phyloP scores from a whole-genome alignment of 2,888 invertebrate genomes.

The Metellina segmentata region DNA sequence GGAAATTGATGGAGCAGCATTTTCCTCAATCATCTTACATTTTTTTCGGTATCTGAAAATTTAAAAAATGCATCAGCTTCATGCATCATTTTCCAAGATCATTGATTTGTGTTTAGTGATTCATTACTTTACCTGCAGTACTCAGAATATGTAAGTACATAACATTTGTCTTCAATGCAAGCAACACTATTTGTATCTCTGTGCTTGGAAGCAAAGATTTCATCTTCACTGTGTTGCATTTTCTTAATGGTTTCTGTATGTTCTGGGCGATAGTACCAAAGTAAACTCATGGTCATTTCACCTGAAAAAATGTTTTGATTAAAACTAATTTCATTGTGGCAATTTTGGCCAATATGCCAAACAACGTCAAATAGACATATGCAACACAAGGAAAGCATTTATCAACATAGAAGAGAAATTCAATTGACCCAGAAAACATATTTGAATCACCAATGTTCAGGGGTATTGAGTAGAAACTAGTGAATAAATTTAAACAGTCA shows the following conservation, averaged over 20 bases:
- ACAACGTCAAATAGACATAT: neutral
- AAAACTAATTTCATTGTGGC: neutral
- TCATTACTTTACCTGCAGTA: slow-evolving; percentile 90
- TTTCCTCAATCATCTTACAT: slow-evolving; percentile 89
- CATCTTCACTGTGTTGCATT: slow-evolving; percentile 90
- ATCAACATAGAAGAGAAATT: no score
- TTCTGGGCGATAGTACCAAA: slow-evolving; percentile 99
- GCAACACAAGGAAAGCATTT: no score
- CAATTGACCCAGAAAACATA: no score
- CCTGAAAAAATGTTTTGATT: slow-evolving; percentile 84
- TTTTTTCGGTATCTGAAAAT: slow-evolving; percentile 86
- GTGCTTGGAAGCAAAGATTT: slow-evolving; percentile 97
- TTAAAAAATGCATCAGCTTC: neutral
- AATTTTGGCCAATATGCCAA: neutral
- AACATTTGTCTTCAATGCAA: slow-evolving; percentile 98
- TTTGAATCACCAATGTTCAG: no score
- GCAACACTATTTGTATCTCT: slow-evolving; percentile 97
- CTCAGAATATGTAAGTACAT: slow-evolving; percentile 96
- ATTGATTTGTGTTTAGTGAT: no score
- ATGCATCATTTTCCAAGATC: no score
- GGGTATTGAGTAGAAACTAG: no score
- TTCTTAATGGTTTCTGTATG: slow-evolving; percentile 95
- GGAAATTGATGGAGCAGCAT: slow-evolving; percentile 85
- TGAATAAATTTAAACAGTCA: no score
- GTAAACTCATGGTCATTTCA: slow-evolving; percentile 97